Evolutionary conservation across 2,888 invertebrate species (phyloP).

Genomic region (Tenthredo amoena): DNA sequence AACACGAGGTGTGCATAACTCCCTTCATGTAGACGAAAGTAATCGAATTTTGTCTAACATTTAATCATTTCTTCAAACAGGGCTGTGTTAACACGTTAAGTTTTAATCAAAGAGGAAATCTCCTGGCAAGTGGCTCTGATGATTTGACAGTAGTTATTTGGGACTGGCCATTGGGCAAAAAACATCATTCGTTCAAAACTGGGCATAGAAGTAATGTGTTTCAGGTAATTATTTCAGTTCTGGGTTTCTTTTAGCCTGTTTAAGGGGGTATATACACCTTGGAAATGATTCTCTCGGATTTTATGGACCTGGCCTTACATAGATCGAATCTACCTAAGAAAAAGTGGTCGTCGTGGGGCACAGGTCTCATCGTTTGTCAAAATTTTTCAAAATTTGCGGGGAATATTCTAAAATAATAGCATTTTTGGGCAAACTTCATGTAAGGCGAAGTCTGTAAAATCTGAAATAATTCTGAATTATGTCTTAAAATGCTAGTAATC

Average conservation of each 20-base stretch:
- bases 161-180: conserved; percentile 91
- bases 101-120: conserved; percentile 89
- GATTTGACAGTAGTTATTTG: conserved; percentile 92
- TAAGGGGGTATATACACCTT: no score
- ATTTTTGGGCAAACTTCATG: no score
- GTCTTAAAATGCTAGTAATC: no score
- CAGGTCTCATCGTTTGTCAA: no score
- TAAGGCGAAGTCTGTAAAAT: no score
- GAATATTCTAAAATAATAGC: no score
- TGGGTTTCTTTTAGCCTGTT: neutral
- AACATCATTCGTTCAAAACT: conserved; percentile 85
- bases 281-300: no score
- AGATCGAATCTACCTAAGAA: no score
- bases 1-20: conserved; percentile 81
- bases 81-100: conserved; percentile 96
- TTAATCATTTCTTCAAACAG: conserved; percentile 58
- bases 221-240: conserved; percentile 82
- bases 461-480: no score
- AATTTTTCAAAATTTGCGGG: no score
- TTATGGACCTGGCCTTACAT: no score
- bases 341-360: no score
- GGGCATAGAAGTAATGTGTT: conserved; percentile 95
- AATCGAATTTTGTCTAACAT: neutral
- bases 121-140: conserved; percentile 94
- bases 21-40: neutral